A percentile compares a stretch with the other conserved stretches of the same genome.
phyloP scores from a whole-genome alignment of 2,113 vertebrate genomes.

The Heterotis niloticus region DNA sequence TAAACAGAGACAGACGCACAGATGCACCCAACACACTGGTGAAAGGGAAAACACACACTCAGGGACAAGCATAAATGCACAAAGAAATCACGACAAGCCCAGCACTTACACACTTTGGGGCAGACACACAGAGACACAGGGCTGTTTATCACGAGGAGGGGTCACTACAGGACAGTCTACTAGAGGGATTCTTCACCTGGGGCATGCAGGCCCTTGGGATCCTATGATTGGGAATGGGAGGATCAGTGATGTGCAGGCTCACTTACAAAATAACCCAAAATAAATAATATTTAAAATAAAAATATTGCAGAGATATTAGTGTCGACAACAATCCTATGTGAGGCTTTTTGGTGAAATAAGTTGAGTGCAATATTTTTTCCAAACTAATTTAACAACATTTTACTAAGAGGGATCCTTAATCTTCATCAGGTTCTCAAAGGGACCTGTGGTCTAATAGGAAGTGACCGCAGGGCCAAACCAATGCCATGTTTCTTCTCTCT shows the following conservation, averaged over 20 bases:
- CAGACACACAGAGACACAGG: constrained; percentile 2
- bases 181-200: constrained; percentile 28
- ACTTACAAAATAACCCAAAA: constrained; percentile 36
- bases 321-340: background rate
- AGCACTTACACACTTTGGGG: no score
- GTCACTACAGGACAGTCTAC: constrained; percentile 38
- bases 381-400: no score
- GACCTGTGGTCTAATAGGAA: background rate
- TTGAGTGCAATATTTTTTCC: no score
- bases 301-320: background rate
- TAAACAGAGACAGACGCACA: constrained; percentile 1
- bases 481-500: no score
- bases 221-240: constrained; percentile 38
- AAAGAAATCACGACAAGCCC: background rate
- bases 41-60: background rate
- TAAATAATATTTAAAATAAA: background rate
- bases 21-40: background rate
- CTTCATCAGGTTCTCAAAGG: no score
- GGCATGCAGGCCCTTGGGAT: no score
- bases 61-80: background rate
- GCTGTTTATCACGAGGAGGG: constrained; percentile 17
- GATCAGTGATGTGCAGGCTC: constrained; percentile 41
- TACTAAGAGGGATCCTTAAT: no score
- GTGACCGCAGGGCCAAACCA: background rate
- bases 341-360: no score